Conservation (phyloP, 2,888 invertebrate genomes). For the Hypomecis punctinalis region DNA sequence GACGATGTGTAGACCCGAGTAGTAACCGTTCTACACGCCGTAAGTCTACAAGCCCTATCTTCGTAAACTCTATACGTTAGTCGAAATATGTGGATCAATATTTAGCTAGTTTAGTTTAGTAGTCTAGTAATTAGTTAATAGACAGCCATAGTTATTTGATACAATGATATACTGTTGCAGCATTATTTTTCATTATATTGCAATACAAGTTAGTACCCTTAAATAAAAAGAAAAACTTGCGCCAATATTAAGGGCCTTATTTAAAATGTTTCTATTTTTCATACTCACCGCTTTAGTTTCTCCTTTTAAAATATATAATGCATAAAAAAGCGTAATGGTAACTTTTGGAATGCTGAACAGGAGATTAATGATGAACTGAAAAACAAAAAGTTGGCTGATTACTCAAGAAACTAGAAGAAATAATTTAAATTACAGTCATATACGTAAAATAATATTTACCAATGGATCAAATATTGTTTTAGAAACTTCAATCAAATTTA, state of each 20-base stretch:
- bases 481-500: constrained; percentile 7
- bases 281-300: constrained; percentile 1
- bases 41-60: too few species aligned
- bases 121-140: too few species aligned
- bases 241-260: not conserved
- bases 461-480: constrained; percentile 16
- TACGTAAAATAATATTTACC: constrained; percentile 1
- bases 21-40: too few species aligned
- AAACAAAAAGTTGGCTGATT: constrained; percentile 1
- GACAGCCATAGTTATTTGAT: too few species aligned
- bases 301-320: not conserved
- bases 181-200: too few species aligned
- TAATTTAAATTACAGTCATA: not conserved
- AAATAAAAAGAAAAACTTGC: not conserved
- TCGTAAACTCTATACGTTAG: too few species aligned
- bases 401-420: too few species aligned
- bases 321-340: not conserved
- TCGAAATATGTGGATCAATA: too few species aligned
- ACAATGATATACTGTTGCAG: too few species aligned
- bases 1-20: too few species aligned
- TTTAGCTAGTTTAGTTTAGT: too few species aligned
- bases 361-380: constrained; percentile 4
- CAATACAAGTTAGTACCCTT: too few species aligned
- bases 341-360: constrained; percentile 18
- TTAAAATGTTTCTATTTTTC: not conserved